Base-by-base conservation (phyloP, 2,797 vertebrate species). In the Tenualosa thibaudeaui region DNA sequence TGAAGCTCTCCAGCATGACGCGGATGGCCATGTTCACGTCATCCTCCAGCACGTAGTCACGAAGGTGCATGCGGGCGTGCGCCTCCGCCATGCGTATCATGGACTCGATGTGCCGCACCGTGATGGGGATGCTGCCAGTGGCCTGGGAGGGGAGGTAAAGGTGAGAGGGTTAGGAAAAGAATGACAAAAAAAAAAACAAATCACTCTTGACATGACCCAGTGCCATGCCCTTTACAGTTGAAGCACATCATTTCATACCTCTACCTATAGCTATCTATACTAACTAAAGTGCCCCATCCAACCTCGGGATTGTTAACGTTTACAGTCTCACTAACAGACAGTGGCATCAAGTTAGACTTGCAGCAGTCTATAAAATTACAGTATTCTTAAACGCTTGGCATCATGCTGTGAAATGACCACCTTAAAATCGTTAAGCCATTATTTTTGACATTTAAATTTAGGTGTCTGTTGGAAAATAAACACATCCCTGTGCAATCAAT, bases 11-110 rank as follows among this genome's bases (percentile, higher is more conserved):
- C 88, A 99, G 95, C 98, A 99, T 99, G 81, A 99, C 98, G 0
- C 98, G 93, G 93, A 99, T 99, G 89, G 98, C 98, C 98, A 99
- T 99, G 95, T 99, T 99, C 78, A 99, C 98, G 0, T 99, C 98
- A 0, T 99, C 98, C 90, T 99, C 98, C 82, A 96, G 93, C 54
- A 99, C 98, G 0, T 99, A 99, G 90, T 99, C 97, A 5, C 98
- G 93, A 89, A 99, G 94, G 91, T 99, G 98, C 90, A 99, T 97
- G 56, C 98, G 97, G 0, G 98, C 98, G 0, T 99, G 98, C 1
- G 98, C 96, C 93, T 99, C 98, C 0, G 98, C 98, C 98, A 99
- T 98, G 26, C 98, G 97, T 94, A 99, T 99, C 97, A 99, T 97
- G 26, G 98, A 99, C 92, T 99, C 98, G 0, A 99, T 99, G 92